Conservation (phyloP, 1,140 invertebrate genomes). For the Apocrypta bakeri region DNA sequence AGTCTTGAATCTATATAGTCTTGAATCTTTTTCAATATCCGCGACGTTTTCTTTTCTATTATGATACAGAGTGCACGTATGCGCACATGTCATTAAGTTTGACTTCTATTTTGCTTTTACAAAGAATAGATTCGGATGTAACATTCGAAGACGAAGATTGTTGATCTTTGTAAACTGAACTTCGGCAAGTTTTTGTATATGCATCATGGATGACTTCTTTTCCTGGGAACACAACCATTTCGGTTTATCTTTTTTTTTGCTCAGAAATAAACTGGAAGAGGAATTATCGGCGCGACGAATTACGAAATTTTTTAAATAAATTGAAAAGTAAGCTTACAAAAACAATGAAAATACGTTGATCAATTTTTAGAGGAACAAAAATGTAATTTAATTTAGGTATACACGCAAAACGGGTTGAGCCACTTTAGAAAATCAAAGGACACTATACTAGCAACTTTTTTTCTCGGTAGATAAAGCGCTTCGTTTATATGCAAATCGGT, state of each 20-base stretch:
- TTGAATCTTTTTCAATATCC: neutral
- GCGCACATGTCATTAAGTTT: conserved; percentile 30
- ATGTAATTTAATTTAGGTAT: neutral
- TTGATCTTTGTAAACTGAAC: no score
- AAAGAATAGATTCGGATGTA: no score
- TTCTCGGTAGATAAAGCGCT: neutral
- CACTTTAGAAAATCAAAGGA: neutral
- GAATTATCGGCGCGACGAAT: neutral
- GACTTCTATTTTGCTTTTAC: no score
- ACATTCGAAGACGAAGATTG: no score
- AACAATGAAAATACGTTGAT: no score
- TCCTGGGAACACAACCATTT: neutral
- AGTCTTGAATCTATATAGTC: neutral
- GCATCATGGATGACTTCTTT: conserved; percentile 23
- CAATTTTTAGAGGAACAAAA: neutral
- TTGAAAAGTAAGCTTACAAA: no score
- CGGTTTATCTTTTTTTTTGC: conserved; percentile 16
- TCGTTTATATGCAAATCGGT: neutral
- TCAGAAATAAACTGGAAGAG: neutral
- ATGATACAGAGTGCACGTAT: neutral
- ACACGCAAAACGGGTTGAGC: neutral
- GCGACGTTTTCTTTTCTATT: conserved; percentile 34
- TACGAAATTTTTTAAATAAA: neutral
- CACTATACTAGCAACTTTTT: neutral
- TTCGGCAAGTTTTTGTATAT: conserved; percentile 37